Conservation (phyloP, 2,113 vertebrate species). For the Gasterosteus nipponicus region DNA sequence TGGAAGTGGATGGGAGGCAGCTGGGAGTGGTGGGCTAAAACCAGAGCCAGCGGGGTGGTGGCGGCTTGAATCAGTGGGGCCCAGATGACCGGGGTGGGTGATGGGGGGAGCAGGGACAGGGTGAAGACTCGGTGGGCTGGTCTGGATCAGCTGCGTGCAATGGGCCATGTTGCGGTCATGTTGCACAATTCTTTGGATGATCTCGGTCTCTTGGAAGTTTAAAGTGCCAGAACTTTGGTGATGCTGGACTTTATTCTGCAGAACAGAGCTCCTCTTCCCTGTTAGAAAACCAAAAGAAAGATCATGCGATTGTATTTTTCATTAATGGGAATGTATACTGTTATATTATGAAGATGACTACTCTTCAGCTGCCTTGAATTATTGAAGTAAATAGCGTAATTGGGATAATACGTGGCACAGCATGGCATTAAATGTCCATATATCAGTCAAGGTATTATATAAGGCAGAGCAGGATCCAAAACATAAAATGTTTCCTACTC, state of each 20-base stretch:
- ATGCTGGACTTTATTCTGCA: conserved; percentile 96
- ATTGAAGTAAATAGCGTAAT: neutral
- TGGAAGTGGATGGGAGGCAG: conserved; percentile 90
- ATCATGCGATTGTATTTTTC: neutral
- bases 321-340: neutral
- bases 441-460: neutral
- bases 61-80: conserved; percentile 93
- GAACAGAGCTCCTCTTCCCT: conserved; percentile 97
- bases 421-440: neutral
- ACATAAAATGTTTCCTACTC: neutral
- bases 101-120: conserved; percentile 72
- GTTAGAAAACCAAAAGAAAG: conserved; percentile 37
- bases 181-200: conserved; percentile 99
- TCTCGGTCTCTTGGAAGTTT: conserved; percentile 96
- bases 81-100: conserved; percentile 92
- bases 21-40: conserved; percentile 91
- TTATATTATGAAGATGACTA: neutral
- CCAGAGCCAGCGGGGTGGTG: conserved; percentile 93
- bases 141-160: conserved; percentile 88
- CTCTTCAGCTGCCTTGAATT: neutral
- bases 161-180: conserved; percentile 98
- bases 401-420: neutral
- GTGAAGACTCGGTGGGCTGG: conserved; percentile 53
- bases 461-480: neutral
- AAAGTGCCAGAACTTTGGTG: conserved; percentile 95